A percentile compares a stretch with the other conserved stretches of the same genome.
Conservation (phyloP, 53 echinoderm and acorn worm genomes). For the Echinometra lucunter region DNA sequence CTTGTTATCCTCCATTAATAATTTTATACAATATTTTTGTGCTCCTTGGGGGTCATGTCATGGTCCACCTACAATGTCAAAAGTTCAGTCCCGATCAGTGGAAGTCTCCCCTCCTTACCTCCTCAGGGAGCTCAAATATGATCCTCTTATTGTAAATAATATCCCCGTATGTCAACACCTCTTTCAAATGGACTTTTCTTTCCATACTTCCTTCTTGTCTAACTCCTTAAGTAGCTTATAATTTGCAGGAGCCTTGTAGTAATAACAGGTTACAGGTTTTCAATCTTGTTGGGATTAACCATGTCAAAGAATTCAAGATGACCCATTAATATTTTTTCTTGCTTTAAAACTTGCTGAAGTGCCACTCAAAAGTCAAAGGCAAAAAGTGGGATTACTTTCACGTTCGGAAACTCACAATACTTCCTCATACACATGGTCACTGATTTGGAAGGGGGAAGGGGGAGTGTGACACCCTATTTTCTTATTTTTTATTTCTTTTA, state of each 20-base stretch:
- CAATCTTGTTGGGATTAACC: neutral
- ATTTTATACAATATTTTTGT: conserved; percentile 32
- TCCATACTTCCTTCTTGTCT: neutral
- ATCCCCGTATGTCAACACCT: conserved; percentile 45
- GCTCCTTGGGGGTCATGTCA: conserved; percentile 23
- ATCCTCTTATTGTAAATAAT: conserved; percentile 56
- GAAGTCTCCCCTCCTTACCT: neutral
- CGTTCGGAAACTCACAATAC: neutral
- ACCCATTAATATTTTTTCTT: neutral
- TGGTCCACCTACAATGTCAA: conserved; percentile 44
- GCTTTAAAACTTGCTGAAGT: neutral
- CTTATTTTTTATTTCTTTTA: too few relatives aligned
- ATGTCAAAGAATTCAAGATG: neutral
- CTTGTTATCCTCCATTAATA: conserved; percentile 37
- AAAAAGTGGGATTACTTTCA: neutral
- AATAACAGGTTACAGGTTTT: neutral
- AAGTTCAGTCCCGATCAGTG: neutral
- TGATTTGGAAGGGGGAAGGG: too few relatives aligned
- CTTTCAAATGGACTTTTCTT: neutral
- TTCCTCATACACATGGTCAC: too few relatives aligned
- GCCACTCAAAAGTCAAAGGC: conserved; percentile 20
- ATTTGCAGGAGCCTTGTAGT: conserved; percentile 6
- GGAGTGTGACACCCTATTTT: too few relatives aligned
- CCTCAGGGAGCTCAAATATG: conserved; percentile 11
- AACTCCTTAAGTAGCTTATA: neutral